Conservation (phyloP, 2,797 vertebrate species). For the Oceanodroma leucorhoa region DNA sequence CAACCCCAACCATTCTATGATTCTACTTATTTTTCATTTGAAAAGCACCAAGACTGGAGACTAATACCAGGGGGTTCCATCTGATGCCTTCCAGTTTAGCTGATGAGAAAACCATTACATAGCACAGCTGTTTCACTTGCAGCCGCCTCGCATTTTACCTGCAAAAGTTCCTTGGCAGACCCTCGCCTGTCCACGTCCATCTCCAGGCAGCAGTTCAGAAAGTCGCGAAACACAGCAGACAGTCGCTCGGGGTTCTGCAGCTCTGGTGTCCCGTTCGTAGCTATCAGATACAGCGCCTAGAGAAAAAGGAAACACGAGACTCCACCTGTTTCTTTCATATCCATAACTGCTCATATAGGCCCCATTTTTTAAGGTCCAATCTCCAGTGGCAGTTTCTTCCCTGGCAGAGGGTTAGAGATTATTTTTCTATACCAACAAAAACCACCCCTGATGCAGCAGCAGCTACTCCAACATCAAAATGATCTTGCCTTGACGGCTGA, state of each 20-base stretch:
- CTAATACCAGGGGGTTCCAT: fast-evolving
- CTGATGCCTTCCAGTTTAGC: background rate
- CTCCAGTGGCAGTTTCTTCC: background rate
- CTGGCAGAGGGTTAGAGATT: background rate
- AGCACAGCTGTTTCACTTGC: background rate
- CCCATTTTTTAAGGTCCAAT: background rate
- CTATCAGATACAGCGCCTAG: constrained; percentile 90
- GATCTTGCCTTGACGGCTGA: constrained; percentile 1
- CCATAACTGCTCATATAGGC: fast-evolving
- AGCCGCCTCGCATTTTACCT: constrained; percentile 65
- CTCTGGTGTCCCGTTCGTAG: constrained; percentile 89
- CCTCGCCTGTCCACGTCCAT: constrained; percentile 91
- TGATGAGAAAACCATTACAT: fast-evolving
- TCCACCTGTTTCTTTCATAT: background rate
- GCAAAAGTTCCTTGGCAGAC: constrained; percentile 88
- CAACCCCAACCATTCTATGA: background rate
- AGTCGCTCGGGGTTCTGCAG: constrained; percentile 90
- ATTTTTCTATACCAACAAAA: background rate
- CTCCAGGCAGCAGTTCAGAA: constrained; percentile 89
- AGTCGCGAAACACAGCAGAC: constrained; percentile 87
- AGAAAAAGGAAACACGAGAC: background rate
- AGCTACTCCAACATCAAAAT: background rate
- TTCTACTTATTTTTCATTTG: background rate
- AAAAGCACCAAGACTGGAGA: background rate
- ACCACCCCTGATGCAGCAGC: background rate